phyloP scores from a whole-genome alignment of 2,888 invertebrate species.

The Drosophila merina region DNA sequence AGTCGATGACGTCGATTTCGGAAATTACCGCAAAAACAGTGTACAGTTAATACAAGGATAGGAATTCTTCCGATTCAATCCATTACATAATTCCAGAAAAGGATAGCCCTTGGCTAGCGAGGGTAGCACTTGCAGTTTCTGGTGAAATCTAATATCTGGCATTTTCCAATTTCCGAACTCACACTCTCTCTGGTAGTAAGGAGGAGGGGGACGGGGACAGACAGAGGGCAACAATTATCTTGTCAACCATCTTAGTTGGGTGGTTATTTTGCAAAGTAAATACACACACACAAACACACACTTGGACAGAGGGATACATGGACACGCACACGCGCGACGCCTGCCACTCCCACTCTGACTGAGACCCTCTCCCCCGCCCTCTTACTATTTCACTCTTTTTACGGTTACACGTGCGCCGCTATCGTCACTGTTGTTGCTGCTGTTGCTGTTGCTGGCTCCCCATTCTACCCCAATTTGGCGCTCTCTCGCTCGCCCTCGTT shows the following conservation, averaged over 20 bases:
- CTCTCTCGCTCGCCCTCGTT: conserved; percentile 9
- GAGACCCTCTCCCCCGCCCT: conserved; percentile 9
- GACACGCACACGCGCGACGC: conserved; percentile 16
- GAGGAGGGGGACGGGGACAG: not conserved
- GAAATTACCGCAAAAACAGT: not conserved
- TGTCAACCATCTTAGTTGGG: conserved; percentile 59
- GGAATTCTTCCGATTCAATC: not conserved
- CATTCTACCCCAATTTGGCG: not conserved
- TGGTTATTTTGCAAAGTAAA: conserved; percentile 67
- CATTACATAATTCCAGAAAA: conserved; percentile 10
- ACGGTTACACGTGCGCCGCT: conserved; percentile 73
- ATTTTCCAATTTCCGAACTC: conserved; percentile 22
- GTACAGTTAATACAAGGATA: too few relatives aligned
- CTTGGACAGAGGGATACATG: not conserved
- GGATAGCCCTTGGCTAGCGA: too few relatives aligned
- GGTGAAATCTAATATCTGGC: conserved; percentile 31
- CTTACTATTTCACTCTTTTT: conserved; percentile 63
- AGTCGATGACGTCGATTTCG: conserved; percentile 4
- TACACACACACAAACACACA: conserved; percentile 34
- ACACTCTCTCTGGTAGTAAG: not conserved
- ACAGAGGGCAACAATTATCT: conserved; percentile 64
- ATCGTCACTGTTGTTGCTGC: conserved; percentile 51
- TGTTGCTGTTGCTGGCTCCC: not conserved
- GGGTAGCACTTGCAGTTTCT: conserved; percentile 11
- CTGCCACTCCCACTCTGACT: conserved; percentile 10